Conservation (phyloP, 2,113 vertebrate genomes). For the Cyphomyrus plagiostoma region DNA sequence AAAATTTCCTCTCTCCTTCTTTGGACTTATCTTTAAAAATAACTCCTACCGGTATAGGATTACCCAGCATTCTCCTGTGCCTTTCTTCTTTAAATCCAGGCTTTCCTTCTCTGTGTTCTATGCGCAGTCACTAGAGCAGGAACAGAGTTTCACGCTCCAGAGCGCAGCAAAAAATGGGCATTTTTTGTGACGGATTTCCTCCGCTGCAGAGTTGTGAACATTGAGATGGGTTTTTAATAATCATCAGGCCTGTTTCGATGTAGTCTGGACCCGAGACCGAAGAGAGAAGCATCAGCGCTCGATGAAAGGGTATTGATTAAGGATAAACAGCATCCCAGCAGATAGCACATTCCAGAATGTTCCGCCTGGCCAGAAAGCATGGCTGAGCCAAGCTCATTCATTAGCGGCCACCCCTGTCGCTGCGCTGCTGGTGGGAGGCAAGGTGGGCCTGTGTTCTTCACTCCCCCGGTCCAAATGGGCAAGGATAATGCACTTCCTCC, state of each 20-base stretch:
- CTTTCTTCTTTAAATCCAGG: background rate
- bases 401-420: background rate
- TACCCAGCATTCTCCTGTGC: background rate
- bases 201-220: background rate
- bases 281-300: background rate
- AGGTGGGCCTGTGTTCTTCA: background rate
- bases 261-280: background rate
- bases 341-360: background rate
- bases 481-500: background rate
- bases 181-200: background rate
- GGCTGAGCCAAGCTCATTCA: background rate
- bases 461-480: background rate
- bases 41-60: background rate
- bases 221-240: background rate
- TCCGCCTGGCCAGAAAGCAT: background rate
- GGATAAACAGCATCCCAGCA: background rate
- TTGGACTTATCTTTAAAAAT: background rate
- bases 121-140: background rate
- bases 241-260: background rate
- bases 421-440: no score
- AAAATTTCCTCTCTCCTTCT: background rate
- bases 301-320: background rate
- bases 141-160: background rate
- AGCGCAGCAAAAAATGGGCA: background rate
- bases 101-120: background rate